Percentiles rank a stretch among this genome's conserved stretches.
Evolutionary conservation across 2,113 vertebrate genomes (phyloP).

Genomic region (Rhabdornis inornatus): DNA sequence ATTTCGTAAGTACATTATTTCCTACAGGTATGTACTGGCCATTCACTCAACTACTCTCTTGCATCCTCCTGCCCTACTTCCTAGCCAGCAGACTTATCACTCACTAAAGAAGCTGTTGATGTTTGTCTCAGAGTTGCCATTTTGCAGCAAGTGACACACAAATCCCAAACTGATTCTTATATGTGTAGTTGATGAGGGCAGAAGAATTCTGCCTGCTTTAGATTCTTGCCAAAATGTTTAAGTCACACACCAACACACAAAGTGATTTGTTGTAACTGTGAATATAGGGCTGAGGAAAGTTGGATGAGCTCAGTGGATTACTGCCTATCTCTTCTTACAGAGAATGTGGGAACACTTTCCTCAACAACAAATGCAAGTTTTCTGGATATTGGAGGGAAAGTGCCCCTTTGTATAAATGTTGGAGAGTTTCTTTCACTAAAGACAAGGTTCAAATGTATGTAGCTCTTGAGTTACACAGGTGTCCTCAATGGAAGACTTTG

Average conservation of each 20-base stretch:
- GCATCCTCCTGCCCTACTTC: background rate
- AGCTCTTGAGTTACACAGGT: background rate
- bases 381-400: background rate
- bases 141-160: background rate
- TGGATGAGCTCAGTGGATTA: background rate
- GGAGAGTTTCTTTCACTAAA: background rate
- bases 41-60: background rate
- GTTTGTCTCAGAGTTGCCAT: background rate
- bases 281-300: background rate
- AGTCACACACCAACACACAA: background rate
- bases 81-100: background rate
- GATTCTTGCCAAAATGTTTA: background rate
- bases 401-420: background rate
- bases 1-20: background rate
- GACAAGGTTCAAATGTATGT: background rate
- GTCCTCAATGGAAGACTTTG: background rate
- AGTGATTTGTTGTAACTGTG: background rate
- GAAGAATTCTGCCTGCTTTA: background rate
- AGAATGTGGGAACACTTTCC: background rate
- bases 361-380: background rate
- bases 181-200: background rate
- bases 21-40: background rate
- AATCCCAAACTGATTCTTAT: background rate
- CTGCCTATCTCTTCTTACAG: background rate
- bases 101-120: background rate